Percentiles rank a stretch among this genome's conserved stretches.
phyloP scores from a whole-genome alignment of 2,113 vertebrate species.

The Pseudorhombus dupliciocellatus region DNA sequence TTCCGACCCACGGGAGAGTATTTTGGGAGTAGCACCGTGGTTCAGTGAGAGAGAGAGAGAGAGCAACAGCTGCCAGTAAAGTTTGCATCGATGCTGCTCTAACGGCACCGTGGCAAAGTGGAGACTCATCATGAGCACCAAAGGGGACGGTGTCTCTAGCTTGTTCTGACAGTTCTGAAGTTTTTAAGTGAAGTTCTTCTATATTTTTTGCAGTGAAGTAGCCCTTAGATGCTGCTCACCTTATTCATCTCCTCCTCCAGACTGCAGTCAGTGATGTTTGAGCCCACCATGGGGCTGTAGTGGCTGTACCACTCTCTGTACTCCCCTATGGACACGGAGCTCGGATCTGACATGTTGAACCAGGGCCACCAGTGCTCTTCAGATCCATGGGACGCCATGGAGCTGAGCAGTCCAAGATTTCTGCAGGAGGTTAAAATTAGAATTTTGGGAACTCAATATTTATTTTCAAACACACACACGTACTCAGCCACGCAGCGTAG shows the following conservation, averaged over 20 bases:
- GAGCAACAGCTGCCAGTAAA: too few species aligned
- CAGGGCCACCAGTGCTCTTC: slow-evolving; percentile 64
- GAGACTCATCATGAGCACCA: too few species aligned
- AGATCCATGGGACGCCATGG: slow-evolving; percentile 44
- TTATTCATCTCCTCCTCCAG: slow-evolving; percentile 83
- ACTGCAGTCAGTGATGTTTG: slow-evolving; percentile 80
- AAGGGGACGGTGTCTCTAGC: too few species aligned
- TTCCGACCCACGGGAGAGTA: too few species aligned
- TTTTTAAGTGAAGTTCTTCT: too few species aligned
- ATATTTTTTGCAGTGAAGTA: too few species aligned
- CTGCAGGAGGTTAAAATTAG: slow-evolving; percentile 44
- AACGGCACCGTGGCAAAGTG: too few species aligned
- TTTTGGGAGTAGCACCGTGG: too few species aligned
- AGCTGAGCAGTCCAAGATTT: slow-evolving; percentile 72
- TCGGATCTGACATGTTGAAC: slow-evolving; percentile 75
- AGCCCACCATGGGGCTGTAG: slow-evolving; percentile 56
- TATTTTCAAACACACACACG: neutral
- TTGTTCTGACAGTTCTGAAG: too few species aligned
- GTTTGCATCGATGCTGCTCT: too few species aligned
- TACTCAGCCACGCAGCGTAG: slow-evolving; percentile 92
- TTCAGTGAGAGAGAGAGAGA: too few species aligned
- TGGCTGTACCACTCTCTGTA: slow-evolving; percentile 80
- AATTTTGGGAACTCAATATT: neutral
- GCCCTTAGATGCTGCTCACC: slow-evolving; percentile 51
- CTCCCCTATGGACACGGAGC: slow-evolving; percentile 71